These are phyloP conservation scores for Australoheros scitulus DNA, from an alignment of 2,113 vertebrate genomes.

Conservation along the genomic window DNA sequence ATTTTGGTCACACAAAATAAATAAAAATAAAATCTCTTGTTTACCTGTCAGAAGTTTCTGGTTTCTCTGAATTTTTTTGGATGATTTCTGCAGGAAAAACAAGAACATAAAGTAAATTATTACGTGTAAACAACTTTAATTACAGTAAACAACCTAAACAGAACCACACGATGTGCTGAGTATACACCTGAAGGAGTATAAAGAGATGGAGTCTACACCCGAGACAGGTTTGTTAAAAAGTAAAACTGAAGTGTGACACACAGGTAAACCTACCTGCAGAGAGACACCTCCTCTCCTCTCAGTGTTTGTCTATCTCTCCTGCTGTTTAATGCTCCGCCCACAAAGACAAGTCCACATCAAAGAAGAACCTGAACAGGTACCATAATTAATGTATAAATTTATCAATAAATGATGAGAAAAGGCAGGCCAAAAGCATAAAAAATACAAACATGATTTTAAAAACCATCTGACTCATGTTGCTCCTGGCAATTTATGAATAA, in stretches of 20 bases:
- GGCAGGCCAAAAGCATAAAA: too few relatives aligned
- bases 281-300: background rate
- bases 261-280: slow-evolving; percentile 29
- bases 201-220: background rate
- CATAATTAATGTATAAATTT: slow-evolving; percentile 52
- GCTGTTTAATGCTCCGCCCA: slow-evolving; percentile 2
- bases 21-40: background rate
- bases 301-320: background rate
- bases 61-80: background rate
- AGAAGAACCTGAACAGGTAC: slow-evolving; percentile 55
- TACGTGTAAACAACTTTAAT: too few relatives aligned
- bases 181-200: background rate
- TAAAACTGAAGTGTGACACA: background rate
- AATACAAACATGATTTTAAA: too few relatives aligned
- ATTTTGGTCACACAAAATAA: background rate
- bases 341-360: background rate
- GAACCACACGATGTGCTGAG: background rate
- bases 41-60: slow-evolving; percentile 1
- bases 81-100: background rate
- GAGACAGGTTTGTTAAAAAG: background rate
- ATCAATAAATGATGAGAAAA: background rate
- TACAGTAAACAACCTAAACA: background rate
- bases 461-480: too few relatives aligned
- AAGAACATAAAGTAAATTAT: background rate
- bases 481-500: too few relatives aligned